Evolutionary conservation across 1,140 invertebrate species (phyloP), one percentile per base, ranked within the genome.

Genomic region (Drosophila neocordata): DNA sequence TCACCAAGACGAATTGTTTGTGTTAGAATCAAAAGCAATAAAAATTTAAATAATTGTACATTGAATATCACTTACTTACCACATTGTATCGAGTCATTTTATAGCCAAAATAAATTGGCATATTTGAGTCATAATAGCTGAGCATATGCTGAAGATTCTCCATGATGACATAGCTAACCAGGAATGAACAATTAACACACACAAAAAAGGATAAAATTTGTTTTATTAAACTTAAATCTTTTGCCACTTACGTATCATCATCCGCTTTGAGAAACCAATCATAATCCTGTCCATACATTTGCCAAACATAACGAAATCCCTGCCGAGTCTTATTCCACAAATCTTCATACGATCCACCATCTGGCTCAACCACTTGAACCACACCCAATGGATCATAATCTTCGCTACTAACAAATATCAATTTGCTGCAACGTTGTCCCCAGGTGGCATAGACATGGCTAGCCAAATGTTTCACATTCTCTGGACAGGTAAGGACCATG

Each of bases 251-350:
- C 93, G 97, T 98, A 89, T 98, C 97, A 91, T 98, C 97, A 84
- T 98, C 97, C 24, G 97, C 97, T 92, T 98, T 98, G 76, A 98
- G 92, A 90, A 98, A 98, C 97, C 97, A 98, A 91, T 98, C 97
- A 24, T 94, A 96, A 67, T 97, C 93, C 73, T 97, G 93, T 15
- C 94, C 92, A 87, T 98, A 95, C 80, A 96, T 92, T 53, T 96
- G 93, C 90, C 97, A 97, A 9, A 97, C 93, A 89, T 98, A 96
- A 80, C 95, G 94, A 89, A 98, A 99, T 0, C 97, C 97, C 80
- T 95, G 95, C 92, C 98, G 98, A 0, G 98, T 99, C 92, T 99
- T 99, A 5, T 95, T 96, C 97, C 98, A 99, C n/a, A 99, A 92
- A 90, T 96, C 95, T 68, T 98, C 94, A 58, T 98, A 93, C 3